phyloP scores from a whole-genome alignment of 2,888 invertebrate genomes.

The Dioctria linearis region DNA sequence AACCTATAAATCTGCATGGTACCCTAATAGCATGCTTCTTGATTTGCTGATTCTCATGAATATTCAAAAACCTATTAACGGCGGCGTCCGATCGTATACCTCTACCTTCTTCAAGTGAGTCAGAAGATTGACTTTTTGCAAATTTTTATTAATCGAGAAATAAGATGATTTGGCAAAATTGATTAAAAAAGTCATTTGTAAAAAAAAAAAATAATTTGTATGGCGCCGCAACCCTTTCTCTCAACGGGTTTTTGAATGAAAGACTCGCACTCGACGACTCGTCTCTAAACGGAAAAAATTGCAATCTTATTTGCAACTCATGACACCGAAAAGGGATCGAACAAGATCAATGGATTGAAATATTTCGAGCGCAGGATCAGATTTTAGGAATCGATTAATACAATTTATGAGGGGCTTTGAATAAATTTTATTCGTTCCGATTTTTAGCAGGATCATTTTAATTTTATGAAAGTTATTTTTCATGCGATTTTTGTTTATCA shows the following conservation, averaged over 20 bases:
- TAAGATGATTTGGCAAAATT: slow-evolving; percentile 31
- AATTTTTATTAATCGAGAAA: slow-evolving; percentile 44
- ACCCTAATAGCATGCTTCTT: slow-evolving; percentile 5
- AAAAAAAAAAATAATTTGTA: neutral
- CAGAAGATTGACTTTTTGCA: slow-evolving; percentile 5
- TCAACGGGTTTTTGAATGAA: slow-evolving; percentile 15
- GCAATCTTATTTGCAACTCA: slow-evolving; percentile 15
- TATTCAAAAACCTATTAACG: slow-evolving; percentile 40
- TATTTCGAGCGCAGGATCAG: neutral
- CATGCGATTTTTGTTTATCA: slow-evolving; percentile 23
- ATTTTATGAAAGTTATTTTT: neutral
- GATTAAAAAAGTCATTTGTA: neutral
- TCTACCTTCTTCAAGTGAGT: neutral
- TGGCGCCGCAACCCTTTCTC: slow-evolving; percentile 18
- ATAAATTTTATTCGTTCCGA: slow-evolving; percentile 37
- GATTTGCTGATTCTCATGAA: slow-evolving; percentile 42
- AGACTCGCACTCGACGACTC: too few relatives aligned
- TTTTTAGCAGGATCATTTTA: slow-evolving; percentile 1
- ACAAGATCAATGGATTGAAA: slow-evolving; percentile 33
- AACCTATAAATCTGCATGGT: neutral
- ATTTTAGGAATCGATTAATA: slow-evolving; percentile 32
- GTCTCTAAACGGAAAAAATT: slow-evolving; percentile 7
- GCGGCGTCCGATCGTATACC: slow-evolving; percentile 2
- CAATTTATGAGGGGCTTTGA: slow-evolving; percentile 40
- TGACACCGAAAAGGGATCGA: slow-evolving; percentile 20